Conservation (phyloP, 2,888 invertebrate species). For the Dynastes hyllus region DNA sequence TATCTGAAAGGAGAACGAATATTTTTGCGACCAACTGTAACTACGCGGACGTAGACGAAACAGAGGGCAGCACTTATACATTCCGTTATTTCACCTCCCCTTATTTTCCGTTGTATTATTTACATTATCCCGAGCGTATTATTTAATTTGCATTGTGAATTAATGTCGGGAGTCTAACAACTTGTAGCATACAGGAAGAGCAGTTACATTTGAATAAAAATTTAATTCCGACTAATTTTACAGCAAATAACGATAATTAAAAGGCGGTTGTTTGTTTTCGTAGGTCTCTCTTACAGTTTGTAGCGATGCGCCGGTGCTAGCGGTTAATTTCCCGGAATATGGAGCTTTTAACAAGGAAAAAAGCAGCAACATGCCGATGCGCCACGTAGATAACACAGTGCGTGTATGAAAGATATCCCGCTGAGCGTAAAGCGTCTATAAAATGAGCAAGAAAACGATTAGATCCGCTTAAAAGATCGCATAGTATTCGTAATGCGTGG, state of each 20-base stretch:
- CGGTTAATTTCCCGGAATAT: no score
- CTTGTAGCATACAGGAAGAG: constrained; percentile 42
- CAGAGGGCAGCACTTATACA: constrained; percentile 24
- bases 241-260: constrained; percentile 37
- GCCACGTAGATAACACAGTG: no score
- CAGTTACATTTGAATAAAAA: constrained; percentile 49
- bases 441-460: no score
- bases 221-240: constrained; percentile 47
- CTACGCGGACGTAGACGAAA: constrained; percentile 7
- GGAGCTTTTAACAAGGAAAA: no score
- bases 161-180: constrained; percentile 41
- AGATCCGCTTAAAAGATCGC: no score
- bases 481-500: no score
- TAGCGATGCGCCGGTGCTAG: no score
- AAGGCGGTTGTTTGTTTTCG: constrained; percentile 23
- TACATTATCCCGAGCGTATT: constrained; percentile 45
- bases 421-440: no score
- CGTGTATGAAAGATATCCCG: no score
- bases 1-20: neutral
- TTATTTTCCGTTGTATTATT: constrained; percentile 42
- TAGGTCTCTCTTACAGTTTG: no score
- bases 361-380: no score
- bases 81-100: constrained; percentile 30
- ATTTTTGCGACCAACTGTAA: neutral
- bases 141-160: constrained; percentile 51